Conservation (phyloP, 2,888 invertebrate genomes). For the Rhingia campestris region DNA sequence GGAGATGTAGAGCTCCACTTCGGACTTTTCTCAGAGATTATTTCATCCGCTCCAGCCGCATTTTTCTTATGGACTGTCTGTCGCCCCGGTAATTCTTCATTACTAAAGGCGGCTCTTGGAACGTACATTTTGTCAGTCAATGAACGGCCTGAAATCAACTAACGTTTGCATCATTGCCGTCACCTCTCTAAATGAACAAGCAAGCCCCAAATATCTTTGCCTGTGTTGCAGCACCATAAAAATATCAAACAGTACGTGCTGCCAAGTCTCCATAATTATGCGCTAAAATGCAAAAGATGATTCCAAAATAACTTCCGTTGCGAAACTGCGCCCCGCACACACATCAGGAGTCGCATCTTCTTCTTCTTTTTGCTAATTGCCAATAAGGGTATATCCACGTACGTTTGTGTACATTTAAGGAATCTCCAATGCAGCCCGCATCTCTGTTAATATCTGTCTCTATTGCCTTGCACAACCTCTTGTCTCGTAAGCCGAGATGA, state of each 20-base stretch:
- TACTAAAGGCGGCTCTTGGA: too few relatives aligned
- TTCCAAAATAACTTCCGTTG: conserved; percentile 55
- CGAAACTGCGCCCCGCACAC: conserved; percentile 20
- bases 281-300: conserved; percentile 15
- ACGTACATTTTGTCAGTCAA: too few relatives aligned
- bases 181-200: too few relatives aligned
- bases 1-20: too few relatives aligned
- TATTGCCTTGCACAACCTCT: conserved; percentile 55
- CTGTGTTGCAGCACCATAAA: too few relatives aligned
- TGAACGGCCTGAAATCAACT: too few relatives aligned
- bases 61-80: too few relatives aligned
- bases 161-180: too few relatives aligned
- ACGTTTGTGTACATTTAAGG: conserved; percentile 16
- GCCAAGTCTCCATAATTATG: neutral
- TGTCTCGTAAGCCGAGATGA: conserved; percentile 10
- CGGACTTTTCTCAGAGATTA: too few relatives aligned
- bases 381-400: conserved; percentile 56
- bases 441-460: conserved; percentile 6
- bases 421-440: conserved; percentile 41
- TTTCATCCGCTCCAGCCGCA: too few relatives aligned
- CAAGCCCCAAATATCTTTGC: too few relatives aligned
- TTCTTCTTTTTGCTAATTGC: conserved; percentile 48
- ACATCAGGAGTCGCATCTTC: conserved; percentile 28
- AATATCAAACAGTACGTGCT: neutral
- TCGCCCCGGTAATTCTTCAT: too few relatives aligned